Base-by-base conservation (phyloP, 2,888 invertebrate genomes). In the Chironomus tentans region DNA sequence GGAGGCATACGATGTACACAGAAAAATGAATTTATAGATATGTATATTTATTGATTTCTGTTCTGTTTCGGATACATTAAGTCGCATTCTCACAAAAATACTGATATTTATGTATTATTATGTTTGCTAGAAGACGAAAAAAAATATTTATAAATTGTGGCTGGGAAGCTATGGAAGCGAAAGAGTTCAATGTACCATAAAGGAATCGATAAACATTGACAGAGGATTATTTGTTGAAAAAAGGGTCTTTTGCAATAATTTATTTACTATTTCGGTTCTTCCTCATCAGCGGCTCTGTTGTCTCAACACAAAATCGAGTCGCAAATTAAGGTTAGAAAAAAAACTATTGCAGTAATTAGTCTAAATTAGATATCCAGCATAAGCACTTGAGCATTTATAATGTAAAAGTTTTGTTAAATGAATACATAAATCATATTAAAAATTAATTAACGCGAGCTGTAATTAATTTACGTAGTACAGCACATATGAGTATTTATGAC, bases 351-450 rank as follows among this genome's bases (percentile, higher is more conserved):
- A 15, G 15, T 15, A 56, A 56, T 15, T 56, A 15, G 56, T 56
- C 56, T 56, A 56, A 56, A 56, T 56, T 56, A 56, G 15, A 15
- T 50, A n/a, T 15, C 18, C 56, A 56, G 18, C 18, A 1, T 38
- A 38, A 2, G 10, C 15, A 56, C 56, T 56, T 56, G 15, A 56
- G 18, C 65, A 65, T 22, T n/a, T 13, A 65, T 12, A 24, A 22
- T 13, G 21, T 13, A 65, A 22, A 13, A 65, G 6, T 21, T n/a
- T 56, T n/a, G 56, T 18, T 15, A 56, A 15, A 56, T 18, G 56
- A 56, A 18, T 56, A 65, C 65, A 68, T 68, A 38, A 28, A 68
- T 68, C 38, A 68, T 68, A 68, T 68, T 68, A 68, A 68, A 68
- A 68, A 68, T 68, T 68, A 68, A 68, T 68, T 68, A 38, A 15